Base-by-base conservation (phyloP, 1,140 invertebrate genomes). In the Cotesia chilonis region DNA sequence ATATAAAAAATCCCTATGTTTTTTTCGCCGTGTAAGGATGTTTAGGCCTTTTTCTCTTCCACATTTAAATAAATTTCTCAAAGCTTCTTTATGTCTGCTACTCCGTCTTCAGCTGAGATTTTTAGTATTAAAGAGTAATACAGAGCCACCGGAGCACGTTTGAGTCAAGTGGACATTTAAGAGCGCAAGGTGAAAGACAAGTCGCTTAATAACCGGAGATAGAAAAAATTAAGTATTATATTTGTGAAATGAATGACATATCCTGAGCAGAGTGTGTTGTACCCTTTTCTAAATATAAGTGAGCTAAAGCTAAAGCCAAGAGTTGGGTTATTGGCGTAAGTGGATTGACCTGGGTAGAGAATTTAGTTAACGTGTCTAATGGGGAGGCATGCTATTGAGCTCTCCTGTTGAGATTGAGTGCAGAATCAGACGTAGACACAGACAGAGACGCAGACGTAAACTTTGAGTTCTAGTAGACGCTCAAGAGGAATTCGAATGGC, bases 231-330 rank as follows among this genome's bases (percentile, higher is more conserved):
- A 1, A 10, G 20, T 4, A 52, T 47, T 47, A 47, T 10, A 47
- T 10, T 10, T 9, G 64, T 20, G 17, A 51, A 66, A 66, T 66
- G 64, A 66, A 66, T 66, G 64, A 66, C 64, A 66, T 66, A 66
- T 66, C 64, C 64, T 66, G n/a, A 28, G 28, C 28, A 28, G 28
- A 28, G 28, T 28, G 28, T 28, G 28, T 28, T 28, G 28, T 28
- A 28, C 28, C 28, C 28, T 28, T 28, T 28, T 28, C 28, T 28
- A 28, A 28, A 28, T 28, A 28, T 28, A 28, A 28, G 28, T 28
- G 28, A 28, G 28, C 28, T 28, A 28, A 28, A 28, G 28, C 28
- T 28, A 28, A 28, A 28, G 28, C 28, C 28, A 28, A 28, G 28
- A 28, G 28, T 28, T 28, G 57, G 28, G 57, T 59, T 20, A 59